A percentile compares a stretch with the other conserved stretches of the same genome.
Conservation (phyloP, 2,113 vertebrate genomes). For the Callospermophilus lateralis region DNA sequence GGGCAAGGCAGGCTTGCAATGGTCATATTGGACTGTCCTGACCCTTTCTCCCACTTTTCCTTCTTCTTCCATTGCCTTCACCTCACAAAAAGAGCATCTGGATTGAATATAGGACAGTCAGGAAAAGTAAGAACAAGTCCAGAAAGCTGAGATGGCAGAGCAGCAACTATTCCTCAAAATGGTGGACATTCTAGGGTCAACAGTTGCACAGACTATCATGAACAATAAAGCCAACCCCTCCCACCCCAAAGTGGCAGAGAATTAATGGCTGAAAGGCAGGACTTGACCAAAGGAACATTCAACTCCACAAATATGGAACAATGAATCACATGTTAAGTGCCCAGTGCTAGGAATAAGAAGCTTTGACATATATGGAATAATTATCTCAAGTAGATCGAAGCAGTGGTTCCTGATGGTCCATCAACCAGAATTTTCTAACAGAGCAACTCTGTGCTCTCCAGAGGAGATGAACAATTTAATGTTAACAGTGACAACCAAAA, state of each 20-base stretch:
- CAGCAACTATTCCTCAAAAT: background rate
- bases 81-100: background rate
- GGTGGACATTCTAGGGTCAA: background rate
- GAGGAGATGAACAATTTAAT: background rate
- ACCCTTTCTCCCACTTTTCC: background rate
- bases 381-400: background rate
- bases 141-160: background rate
- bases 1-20: background rate
- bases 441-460: background rate
- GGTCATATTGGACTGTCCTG: background rate
- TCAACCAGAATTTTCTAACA: background rate
- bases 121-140: background rate
- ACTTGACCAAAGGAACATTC: background rate
- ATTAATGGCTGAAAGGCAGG: background rate
- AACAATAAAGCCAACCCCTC: background rate
- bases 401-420: background rate
- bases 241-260: background rate
- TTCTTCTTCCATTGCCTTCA: background rate
- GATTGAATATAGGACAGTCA: background rate
- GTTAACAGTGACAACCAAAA: background rate
- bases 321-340: background rate
- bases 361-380: background rate
- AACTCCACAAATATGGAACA: background rate
- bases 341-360: background rate
- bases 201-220: background rate